Evolutionary conservation across 1,140 invertebrate genomes (phyloP).

Genomic region (Diorhabda carinulata): DNA sequence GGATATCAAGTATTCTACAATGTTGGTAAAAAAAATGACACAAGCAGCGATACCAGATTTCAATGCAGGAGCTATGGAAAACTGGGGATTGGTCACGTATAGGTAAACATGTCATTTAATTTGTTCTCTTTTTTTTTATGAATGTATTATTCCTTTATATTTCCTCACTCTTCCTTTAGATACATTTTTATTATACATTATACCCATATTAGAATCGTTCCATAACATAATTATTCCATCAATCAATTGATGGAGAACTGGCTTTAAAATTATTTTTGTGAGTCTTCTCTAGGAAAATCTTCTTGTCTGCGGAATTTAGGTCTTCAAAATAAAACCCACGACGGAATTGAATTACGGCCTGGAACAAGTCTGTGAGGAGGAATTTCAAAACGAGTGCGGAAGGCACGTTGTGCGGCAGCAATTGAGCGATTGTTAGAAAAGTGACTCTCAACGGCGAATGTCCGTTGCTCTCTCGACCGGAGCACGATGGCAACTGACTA

Average conservation of each 20-base stretch:
- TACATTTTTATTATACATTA: slow-evolving; percentile 9
- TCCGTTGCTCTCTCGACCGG: too few relatives aligned
- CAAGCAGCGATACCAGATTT: slow-evolving; percentile 74
- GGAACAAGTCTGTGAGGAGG: too few relatives aligned
- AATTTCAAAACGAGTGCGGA: too few relatives aligned
- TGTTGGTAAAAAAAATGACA: slow-evolving; percentile 48
- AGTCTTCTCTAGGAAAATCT: neutral
- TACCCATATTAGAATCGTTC: neutral
- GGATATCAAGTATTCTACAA: slow-evolving; percentile 46
- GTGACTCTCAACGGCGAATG: too few relatives aligned
- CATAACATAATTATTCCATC: neutral
- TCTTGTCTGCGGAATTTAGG: too few relatives aligned
- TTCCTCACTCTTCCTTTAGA: neutral
- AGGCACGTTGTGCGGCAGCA: too few relatives aligned
- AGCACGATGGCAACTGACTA: too few relatives aligned
- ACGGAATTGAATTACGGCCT: too few relatives aligned
- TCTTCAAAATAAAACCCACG: too few relatives aligned
- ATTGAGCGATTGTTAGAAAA: too few relatives aligned
- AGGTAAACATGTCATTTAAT: slow-evolving; percentile 62
- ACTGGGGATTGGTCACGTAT: slow-evolving; percentile 89
- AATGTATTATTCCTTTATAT: neutral
- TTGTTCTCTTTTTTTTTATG: too few relatives aligned
- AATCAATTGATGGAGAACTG: neutral
- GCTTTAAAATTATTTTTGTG: neutral
- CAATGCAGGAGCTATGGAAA: slow-evolving; percentile 87